phyloP scores from a whole-genome alignment of 1,140 invertebrate species.

The Lucilia cuprina region DNA sequence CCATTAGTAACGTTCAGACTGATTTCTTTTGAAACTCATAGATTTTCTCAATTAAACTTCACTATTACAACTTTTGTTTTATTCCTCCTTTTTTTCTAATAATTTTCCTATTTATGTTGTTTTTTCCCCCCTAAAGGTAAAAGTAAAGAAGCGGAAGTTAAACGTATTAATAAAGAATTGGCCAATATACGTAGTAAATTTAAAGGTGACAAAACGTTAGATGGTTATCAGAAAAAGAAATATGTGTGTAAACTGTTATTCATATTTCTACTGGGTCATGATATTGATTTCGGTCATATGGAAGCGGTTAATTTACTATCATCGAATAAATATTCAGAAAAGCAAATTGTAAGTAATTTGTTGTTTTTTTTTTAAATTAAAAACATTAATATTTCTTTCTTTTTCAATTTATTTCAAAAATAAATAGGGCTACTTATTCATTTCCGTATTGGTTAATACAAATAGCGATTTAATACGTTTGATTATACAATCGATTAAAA shows the following conservation, averaged over 20 bases:
- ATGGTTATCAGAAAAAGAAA: constrained; percentile 99
- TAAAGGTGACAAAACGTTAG: constrained; percentile 99
- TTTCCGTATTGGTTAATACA: constrained; percentile 98
- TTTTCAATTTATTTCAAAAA: not conserved
- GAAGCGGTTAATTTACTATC: constrained; percentile 99
- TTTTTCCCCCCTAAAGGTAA: constrained; percentile 78
- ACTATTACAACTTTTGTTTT: too few relatives aligned
- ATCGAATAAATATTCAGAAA: constrained; percentile 99
- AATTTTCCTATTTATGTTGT: not conserved
- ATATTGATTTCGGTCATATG: constrained; percentile 99
- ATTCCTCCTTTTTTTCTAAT: too few relatives aligned
- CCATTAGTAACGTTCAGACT: too few relatives aligned
- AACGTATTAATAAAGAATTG: constrained; percentile 99
- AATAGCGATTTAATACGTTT: constrained; percentile 99
- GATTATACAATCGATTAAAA: constrained; percentile 99
- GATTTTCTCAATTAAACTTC: too few relatives aligned
- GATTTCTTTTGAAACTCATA: too few relatives aligned
- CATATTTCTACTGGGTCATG: constrained; percentile 98
- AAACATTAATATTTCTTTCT: not conserved
- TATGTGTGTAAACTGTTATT: constrained; percentile 99
- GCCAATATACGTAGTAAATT: constrained; percentile 99
- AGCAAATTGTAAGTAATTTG: constrained; percentile 89
- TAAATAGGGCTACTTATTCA: constrained; percentile 91
- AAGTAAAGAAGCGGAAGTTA: constrained; percentile 99
- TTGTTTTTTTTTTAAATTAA: not conserved